A percentile compares a stretch with the other conserved stretches of the same genome.
Evolutionary conservation across 2,113 vertebrate species (phyloP).

Genomic region (Callaeas wilsoni): DNA sequence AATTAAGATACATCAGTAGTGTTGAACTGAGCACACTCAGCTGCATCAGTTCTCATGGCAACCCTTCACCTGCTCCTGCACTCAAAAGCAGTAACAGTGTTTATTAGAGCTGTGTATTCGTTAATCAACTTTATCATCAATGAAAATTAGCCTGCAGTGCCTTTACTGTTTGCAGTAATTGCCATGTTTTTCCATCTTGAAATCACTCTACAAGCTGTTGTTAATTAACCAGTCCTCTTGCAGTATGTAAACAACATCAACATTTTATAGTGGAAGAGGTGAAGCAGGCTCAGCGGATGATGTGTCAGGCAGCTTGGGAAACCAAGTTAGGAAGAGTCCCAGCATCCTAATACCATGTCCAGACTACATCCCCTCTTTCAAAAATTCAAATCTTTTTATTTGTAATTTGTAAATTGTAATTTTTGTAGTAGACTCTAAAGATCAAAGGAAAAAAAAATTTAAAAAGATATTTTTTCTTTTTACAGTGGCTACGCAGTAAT

Average conservation of each 20-base stretch:
- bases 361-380: not conserved
- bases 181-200: slow-evolving; percentile 29
- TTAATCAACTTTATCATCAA: slow-evolving; percentile 47
- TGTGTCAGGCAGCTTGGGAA: not conserved
- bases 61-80: slow-evolving; percentile 24
- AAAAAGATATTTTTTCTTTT: not conserved
- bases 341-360: not conserved
- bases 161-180: slow-evolving; percentile 30
- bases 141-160: slow-evolving; percentile 34
- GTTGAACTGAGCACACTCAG: not conserved
- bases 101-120: slow-evolving; percentile 36
- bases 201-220: slow-evolving; percentile 29
- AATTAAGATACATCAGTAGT: not conserved
- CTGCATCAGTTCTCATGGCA: slow-evolving; percentile 23
- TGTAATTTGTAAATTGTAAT: not conserved
- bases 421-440: not conserved
- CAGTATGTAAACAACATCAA: not conserved
- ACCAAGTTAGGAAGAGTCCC: not conserved
- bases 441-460: not conserved
- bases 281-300: not conserved
- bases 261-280: not conserved
- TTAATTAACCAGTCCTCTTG: slow-evolving; percentile 38
- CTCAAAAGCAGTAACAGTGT: not conserved
- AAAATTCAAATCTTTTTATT: not conserved
- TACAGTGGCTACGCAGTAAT: not conserved